These are phyloP conservation scores for Montipora capitata DNA, from an alignment of 92 coral and sea anemone species.

Conservation along the genomic window DNA sequence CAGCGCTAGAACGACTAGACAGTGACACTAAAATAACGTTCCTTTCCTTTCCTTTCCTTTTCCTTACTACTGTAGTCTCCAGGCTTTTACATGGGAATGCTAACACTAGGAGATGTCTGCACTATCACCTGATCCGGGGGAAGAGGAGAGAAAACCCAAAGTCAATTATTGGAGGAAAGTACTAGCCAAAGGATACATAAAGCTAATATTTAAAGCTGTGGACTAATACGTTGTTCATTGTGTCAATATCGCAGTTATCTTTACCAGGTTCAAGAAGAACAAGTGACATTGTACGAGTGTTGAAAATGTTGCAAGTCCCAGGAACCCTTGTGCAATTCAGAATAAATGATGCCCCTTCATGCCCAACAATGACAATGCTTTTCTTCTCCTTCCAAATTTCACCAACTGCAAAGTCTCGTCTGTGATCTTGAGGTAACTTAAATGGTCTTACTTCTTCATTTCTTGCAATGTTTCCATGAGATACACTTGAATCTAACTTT, in stretches of 20 bases:
- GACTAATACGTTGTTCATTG: no score
- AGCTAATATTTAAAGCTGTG: no score
- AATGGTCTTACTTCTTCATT: conserved; percentile 28
- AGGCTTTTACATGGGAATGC: no score
- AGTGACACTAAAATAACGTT: no score
- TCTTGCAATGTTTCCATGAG: conserved; percentile 17
- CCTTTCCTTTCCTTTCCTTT: no score
- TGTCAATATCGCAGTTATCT: not conserved
- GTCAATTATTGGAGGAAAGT: no score
- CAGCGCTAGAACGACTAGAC: no score
- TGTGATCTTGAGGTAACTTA: conserved; percentile 58
- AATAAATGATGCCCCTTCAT: conserved; percentile 84
- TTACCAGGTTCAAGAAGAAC: conserved; percentile 76
- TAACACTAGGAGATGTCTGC: no score
- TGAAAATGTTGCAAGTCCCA: conserved; percentile 78
- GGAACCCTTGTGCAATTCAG: conserved; percentile 72
- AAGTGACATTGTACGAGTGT: conserved; percentile 63
- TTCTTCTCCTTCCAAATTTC: conserved; percentile 95
- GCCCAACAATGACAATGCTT: conserved; percentile 90
- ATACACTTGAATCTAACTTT: conserved; percentile 44
- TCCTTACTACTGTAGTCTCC: no score
- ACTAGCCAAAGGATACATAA: no score
- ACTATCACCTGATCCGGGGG: no score
- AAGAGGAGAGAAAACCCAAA: no score
- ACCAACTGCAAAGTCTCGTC: conserved; percentile 82